Evolutionary conservation across 2,888 invertebrate genomes (phyloP).

Genomic region (Cataglyphis rosenhaueri): DNA sequence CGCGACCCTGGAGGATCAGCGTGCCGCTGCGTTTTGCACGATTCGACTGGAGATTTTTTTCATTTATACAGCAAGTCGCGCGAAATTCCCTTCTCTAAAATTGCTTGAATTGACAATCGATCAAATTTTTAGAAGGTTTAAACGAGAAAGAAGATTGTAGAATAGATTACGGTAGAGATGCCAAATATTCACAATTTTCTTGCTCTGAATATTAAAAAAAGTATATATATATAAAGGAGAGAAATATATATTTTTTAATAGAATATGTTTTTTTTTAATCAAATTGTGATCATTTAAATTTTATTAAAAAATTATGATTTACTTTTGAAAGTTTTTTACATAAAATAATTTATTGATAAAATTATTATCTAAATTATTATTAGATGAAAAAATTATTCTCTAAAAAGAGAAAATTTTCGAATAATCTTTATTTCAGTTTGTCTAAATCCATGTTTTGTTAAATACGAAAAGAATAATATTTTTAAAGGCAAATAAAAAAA

Average conservation of each 20-base stretch:
- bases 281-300: neutral
- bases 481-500: neutral
- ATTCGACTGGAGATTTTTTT: constrained; percentile 35
- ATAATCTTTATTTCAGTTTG: too few relatives aligned
- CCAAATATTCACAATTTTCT: neutral
- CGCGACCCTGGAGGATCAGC: constrained; percentile 77
- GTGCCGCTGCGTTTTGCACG: constrained; percentile 55
- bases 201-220: neutral
- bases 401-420: too few relatives aligned
- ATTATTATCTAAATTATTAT: too few relatives aligned
- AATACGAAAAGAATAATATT: neutral
- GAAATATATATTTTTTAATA: neutral
- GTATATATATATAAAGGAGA: neutral
- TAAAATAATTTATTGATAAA: too few relatives aligned
- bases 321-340: neutral
- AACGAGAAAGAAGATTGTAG: neutral
- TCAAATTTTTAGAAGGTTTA: neutral
- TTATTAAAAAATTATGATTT: neutral
- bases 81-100: neutral
- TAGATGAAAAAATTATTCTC: too few relatives aligned
- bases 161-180: neutral
- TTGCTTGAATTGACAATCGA: constrained; percentile 25
- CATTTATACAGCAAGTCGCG: neutral
- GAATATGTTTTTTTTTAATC: neutral
- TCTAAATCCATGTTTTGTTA: neutral